phyloP scores from a whole-genome alignment of 1,140 invertebrate genomes.

The Lasioglossum baleicum region DNA sequence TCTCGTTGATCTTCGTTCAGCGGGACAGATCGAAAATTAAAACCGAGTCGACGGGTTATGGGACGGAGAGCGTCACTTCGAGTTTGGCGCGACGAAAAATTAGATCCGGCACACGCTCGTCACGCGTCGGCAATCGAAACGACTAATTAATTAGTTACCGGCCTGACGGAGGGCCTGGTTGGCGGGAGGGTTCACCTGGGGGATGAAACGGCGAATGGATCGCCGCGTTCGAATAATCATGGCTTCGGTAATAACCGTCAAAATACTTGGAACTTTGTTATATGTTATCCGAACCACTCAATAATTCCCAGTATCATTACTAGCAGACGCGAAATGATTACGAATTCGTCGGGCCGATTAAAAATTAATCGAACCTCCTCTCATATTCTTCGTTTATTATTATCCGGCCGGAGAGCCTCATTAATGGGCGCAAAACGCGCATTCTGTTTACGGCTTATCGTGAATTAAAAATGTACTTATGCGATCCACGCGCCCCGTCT shows the following conservation, averaged over 20 bases:
- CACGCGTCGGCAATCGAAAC: slow-evolving; percentile 14
- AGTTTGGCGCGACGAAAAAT: slow-evolving; percentile 18
- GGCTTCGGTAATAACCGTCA: background rate
- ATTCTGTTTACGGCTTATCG: background rate
- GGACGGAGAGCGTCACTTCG: background rate
- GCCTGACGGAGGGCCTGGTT: no score
- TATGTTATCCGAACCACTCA: background rate
- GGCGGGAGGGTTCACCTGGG: no score
- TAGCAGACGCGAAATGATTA: background rate
- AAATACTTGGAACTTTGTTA: slow-evolving; percentile 14
- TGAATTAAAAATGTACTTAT: background rate
- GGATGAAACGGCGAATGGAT: no score
- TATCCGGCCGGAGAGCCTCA: background rate
- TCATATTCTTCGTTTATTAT: slow-evolving; percentile 2
- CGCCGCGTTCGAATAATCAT: slow-evolving; percentile 17
- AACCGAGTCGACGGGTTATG: background rate
- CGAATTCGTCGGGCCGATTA: background rate
- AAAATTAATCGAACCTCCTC: slow-evolving; percentile 1
- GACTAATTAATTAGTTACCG: slow-evolving; percentile 19
- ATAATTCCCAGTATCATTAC: background rate
- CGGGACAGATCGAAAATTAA: background rate
- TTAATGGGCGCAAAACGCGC: background rate
- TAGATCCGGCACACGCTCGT: background rate
- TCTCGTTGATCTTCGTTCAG: background rate
- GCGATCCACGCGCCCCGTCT: background rate